Evolutionary conservation across 1,140 invertebrate genomes (phyloP), one percentile per base, ranked within the genome.

Genomic region (Pogonomyrmex barbatus): DNA sequence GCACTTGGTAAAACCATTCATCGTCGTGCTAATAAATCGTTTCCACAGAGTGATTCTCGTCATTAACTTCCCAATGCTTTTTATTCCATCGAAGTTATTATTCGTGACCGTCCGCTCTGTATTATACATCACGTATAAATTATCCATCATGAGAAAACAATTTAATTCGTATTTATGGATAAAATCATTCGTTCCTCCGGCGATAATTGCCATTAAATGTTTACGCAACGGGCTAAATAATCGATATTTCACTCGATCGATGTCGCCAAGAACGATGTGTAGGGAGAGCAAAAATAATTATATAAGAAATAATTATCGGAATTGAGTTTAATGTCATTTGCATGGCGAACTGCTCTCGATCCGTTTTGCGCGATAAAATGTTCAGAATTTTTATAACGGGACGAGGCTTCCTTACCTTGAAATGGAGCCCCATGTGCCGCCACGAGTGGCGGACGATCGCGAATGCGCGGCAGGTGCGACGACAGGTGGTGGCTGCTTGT

Each of bases 341-440:
- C 10, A 30, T 42, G 36, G 36, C 36, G 17, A 0, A 30, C 30
- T n/a, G 24, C 24, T 50, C n/a, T 17, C 30, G 62, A 30, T 30
- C 52, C n/a, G n/a, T 47, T n/a, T 81, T 56, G 65, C 50, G 24
- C 5, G 24, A 33, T 86, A 4, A 73, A 50, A 65, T 0, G 30
- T 24, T 10, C 2, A 33, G 56, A 36, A 39, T 36, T 45, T 47
- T 12, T 24, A 10, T 42, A 65, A 58, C 17, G 12, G 45, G 47
- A 39, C 36, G 39, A 8, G 17, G 24, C 24, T n/a, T 56, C 9
- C 52, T 91, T 89, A 95, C 94, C 94, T 94, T 45, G 94, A 95
- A 92, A 96, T 91, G 87, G 95, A 93, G 87, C 95, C 93, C 96
- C 96, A 91, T 93, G 95, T 93, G 95, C 96, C 92, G 91, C 94